These are phyloP conservation scores for Halictus rubicundus DNA, from an alignment of 1,140 invertebrate species.

Conservation along the genomic window DNA sequence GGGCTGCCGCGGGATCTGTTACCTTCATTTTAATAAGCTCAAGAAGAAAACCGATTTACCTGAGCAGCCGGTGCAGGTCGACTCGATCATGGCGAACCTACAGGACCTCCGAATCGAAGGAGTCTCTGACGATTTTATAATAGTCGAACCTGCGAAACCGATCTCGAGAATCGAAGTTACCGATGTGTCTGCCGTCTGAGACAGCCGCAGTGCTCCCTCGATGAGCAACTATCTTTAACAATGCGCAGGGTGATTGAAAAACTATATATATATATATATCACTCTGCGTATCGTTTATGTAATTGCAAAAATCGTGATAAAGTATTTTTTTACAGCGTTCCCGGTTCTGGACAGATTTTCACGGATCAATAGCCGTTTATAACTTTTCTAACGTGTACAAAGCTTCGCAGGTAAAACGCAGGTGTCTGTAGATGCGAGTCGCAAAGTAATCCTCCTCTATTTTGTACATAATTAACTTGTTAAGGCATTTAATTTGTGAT, in stretches of 20 bases:
- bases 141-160: slow-evolving; percentile 79
- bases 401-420: slow-evolving; percentile 8
- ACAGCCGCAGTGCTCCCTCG: neutral
- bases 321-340: slow-evolving; percentile 21
- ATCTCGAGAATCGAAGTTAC: slow-evolving; percentile 80
- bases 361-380: neutral
- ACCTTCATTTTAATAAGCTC: slow-evolving; percentile 84
- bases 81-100: slow-evolving; percentile 82
- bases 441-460: neutral
- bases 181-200: slow-evolving; percentile 78
- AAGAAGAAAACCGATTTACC: slow-evolving; percentile 70
- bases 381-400: neutral
- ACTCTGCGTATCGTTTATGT: neutral
- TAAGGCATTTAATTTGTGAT: slow-evolving; percentile 21
- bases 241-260: neutral
- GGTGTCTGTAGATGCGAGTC: neutral
- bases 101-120: slow-evolving; percentile 79
- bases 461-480: slow-evolving; percentile 4
- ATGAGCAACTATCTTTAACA: neutral
- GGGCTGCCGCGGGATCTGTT: slow-evolving; percentile 84
- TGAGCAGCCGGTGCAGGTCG: slow-evolving; percentile 77
- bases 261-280: neutral
- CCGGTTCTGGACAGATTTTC: neutral
- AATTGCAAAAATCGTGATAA: slow-evolving; percentile 2
- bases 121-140: slow-evolving; percentile 66